Conservation (phyloP, 2,888 invertebrate species). For the Acleris emargana region DNA sequence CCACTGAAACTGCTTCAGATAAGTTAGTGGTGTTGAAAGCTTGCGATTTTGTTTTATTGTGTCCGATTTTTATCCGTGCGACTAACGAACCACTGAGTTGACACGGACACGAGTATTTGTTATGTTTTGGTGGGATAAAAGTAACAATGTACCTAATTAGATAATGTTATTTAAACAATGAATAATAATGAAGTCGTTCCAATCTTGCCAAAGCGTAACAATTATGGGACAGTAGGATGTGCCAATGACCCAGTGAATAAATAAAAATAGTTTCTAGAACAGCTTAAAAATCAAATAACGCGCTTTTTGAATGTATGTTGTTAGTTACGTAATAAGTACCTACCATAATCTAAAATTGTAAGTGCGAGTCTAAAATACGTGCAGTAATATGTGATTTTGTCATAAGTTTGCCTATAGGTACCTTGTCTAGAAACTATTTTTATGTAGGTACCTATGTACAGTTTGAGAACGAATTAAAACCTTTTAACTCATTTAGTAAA, state of each 20-base stretch:
- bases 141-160: neutral
- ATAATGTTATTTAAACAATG: neutral
- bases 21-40: conserved; percentile 9
- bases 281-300: neutral
- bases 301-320: too few relatives aligned
- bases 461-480: conserved; percentile 5
- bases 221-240: neutral
- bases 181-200: neutral
- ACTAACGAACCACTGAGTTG: conserved; percentile 4
- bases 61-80: neutral
- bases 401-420: neutral
- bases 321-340: too few relatives aligned
- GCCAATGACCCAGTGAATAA: neutral
- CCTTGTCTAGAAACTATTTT: conserved; percentile 2
- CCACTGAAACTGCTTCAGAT: conserved; percentile 17
- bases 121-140: neutral
- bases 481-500: neutral
- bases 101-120: neutral
- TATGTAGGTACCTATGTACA: neutral
- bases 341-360: too few relatives aligned
- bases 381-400: neutral
- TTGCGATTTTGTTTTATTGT: conserved; percentile 21
- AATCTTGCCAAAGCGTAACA: neutral
- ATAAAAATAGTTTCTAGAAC: conserved; percentile 11
- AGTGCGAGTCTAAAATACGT: neutral